phyloP scores from a whole-genome alignment of 2,797 vertebrate species.

The Rhinoraja longicauda region DNA sequence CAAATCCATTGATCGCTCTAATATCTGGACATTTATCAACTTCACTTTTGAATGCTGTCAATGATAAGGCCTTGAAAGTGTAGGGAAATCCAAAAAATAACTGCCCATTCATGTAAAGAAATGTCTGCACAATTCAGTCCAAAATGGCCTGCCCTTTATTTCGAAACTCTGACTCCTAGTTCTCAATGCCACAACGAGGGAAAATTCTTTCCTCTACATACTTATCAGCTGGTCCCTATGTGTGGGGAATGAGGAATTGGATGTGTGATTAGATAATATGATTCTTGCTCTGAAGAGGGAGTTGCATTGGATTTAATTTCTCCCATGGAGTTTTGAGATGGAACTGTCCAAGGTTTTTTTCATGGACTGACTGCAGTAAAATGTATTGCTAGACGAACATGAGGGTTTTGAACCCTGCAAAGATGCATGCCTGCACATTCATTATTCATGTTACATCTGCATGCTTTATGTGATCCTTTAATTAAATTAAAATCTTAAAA shows the following conservation, averaged over 20 bases:
- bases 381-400: neutral
- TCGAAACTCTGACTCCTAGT: too few species aligned
- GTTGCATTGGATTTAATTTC: neutral
- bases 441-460: neutral
- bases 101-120: too few species aligned
- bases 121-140: too few species aligned
- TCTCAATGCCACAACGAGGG: too few species aligned
- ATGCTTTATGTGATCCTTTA: conserved; percentile 5
- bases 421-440: neutral
- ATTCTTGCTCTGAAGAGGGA: neutral
- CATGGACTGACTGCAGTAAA: neutral
- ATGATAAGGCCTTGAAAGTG: too few species aligned
- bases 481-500: neutral
- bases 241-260: neutral
- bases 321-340: neutral
- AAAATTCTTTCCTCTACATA: neutral
- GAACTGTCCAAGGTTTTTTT: neutral
- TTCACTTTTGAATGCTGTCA: too few species aligned
- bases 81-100: too few species aligned
- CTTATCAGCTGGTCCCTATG: neutral
- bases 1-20: too few species aligned
- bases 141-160: too few species aligned
- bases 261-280: neutral
- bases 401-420: neutral
- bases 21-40: too few species aligned